Conservation (phyloP, 1,140 invertebrate genomes). For the Holotrichia oblita region DNA sequence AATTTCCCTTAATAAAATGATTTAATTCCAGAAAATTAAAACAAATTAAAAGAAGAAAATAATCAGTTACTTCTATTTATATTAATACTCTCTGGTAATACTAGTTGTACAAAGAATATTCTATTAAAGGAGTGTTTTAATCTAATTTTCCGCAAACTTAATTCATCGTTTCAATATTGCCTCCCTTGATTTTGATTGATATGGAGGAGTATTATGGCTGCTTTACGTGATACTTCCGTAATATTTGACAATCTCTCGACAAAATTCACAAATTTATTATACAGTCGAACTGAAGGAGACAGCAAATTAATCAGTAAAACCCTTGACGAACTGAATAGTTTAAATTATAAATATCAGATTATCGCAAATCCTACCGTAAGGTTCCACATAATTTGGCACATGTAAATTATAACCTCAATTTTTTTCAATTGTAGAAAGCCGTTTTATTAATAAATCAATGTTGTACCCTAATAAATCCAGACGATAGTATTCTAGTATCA, state of each 20-base stretch:
- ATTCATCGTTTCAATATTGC: not conserved
- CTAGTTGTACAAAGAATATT: too few species aligned
- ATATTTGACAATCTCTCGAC: slow-evolving; percentile 56
- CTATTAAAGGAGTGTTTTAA: too few species aligned
- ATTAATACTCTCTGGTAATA: too few species aligned
- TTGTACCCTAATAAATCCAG: slow-evolving; percentile 58
- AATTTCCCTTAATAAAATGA: not conserved
- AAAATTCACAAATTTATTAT: slow-evolving; percentile 59
- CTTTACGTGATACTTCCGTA: slow-evolving; percentile 28
- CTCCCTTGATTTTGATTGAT: not conserved
- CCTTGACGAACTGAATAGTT: slow-evolving; percentile 61
- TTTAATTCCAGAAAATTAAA: not conserved
- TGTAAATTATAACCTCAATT: slow-evolving; percentile 14
- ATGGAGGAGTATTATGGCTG: not conserved
- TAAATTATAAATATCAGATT: slow-evolving; percentile 59
- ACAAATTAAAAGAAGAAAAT: slow-evolving; percentile 1
- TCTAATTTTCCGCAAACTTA: not conserved
- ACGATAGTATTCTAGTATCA: slow-evolving; percentile 60
- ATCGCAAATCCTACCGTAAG: slow-evolving; percentile 60
- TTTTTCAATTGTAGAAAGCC: slow-evolving; percentile 59
- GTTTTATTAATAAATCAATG: slow-evolving; percentile 62
- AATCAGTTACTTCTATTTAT: not conserved
- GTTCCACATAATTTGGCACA: slow-evolving; percentile 46
- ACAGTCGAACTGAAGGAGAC: slow-evolving; percentile 57
- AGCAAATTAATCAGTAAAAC: slow-evolving; percentile 58